These are phyloP conservation scores for Diabrotica balteata DNA, from an alignment of 2,888 invertebrate genomes.

Conservation along the genomic window DNA sequence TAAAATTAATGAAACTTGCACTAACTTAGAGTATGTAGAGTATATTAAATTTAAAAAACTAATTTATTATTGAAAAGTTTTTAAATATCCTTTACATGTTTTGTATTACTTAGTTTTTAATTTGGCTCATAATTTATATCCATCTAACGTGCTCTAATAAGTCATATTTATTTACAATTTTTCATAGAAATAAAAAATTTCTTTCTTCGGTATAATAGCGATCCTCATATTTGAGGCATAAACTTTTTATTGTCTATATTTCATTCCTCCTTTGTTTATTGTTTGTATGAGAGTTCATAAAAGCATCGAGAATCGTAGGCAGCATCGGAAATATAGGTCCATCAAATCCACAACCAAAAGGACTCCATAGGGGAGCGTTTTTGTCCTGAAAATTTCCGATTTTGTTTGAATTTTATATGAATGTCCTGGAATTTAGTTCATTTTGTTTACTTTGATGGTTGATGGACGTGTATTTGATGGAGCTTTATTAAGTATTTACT, in stretches of 20 bases:
- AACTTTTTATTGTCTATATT: constrained; percentile 8
- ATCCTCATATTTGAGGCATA: background rate
- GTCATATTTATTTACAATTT: background rate
- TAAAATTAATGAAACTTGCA: too few species aligned
- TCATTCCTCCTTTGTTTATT: constrained; percentile 9
- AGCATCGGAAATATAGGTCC: constrained; percentile 9
- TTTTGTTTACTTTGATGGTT: too few species aligned
- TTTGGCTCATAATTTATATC: too few species aligned
- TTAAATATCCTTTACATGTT: too few species aligned
- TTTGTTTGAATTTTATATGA: background rate
- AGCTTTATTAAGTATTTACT: too few species aligned
- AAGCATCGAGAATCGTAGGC: background rate
- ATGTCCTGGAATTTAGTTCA: background rate
- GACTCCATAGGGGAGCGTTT: background rate
- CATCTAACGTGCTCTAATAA: background rate
- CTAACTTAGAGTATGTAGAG: too few species aligned
- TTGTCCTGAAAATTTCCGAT: background rate
- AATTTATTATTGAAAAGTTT: too few species aligned
- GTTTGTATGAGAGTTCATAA: constrained; percentile 4
- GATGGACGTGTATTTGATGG: too few species aligned
- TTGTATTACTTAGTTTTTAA: too few species aligned
- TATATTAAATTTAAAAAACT: too few species aligned
- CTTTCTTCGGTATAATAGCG: too few species aligned
- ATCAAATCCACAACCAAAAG: background rate
- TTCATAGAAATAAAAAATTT: too few species aligned